A percentile compares a stretch with the other conserved stretches of the same genome.
Conservation (phyloP, 2,113 vertebrate genomes). For the Phoenicopterus ruber region DNA sequence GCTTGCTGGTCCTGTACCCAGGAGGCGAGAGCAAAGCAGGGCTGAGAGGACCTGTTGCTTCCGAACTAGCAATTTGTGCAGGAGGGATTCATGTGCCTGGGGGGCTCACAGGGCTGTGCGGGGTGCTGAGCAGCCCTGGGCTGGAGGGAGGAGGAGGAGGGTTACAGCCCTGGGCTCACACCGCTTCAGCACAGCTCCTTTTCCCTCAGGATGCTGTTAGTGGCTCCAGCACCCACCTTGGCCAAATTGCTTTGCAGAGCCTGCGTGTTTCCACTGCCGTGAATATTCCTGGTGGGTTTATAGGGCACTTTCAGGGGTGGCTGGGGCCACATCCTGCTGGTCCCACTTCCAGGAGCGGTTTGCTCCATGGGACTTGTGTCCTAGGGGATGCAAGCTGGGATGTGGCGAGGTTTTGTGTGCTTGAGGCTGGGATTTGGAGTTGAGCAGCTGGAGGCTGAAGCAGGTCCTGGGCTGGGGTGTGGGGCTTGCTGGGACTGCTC, state of each 20-base stretch:
- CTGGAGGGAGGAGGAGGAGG: background rate
- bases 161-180: background rate
- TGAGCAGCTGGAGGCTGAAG: background rate
- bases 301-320: background rate
- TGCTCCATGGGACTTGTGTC: background rate
- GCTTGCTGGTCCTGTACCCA: background rate
- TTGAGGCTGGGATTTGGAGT: background rate
- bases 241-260: background rate
- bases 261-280: background rate
- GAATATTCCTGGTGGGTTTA: background rate
- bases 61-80: background rate
- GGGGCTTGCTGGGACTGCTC: background rate
- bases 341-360: accelerated
- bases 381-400: background rate
- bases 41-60: background rate
- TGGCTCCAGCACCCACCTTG: background rate
- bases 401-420: background rate
- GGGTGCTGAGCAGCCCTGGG: background rate
- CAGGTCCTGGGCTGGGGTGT: background rate
- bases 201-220: too few relatives aligned
- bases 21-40: background rate
- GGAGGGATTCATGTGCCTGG: background rate
- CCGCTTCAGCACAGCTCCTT: background rate
- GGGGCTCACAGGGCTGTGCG: background rate
- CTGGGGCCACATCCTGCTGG: background rate